Conservation (phyloP, 2,797 vertebrate genomes). For the Poecile montanus region DNA sequence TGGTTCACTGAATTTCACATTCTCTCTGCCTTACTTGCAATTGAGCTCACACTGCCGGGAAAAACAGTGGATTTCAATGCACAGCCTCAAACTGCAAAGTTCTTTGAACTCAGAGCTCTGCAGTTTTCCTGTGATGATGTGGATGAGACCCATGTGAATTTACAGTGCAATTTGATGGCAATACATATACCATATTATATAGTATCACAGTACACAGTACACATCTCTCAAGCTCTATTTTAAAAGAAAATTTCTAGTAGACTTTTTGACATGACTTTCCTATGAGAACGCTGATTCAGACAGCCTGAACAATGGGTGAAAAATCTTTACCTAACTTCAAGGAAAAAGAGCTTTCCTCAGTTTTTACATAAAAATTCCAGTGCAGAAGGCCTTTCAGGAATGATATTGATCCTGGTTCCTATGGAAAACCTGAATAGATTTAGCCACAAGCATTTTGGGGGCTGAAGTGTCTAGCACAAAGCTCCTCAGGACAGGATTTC, state of each 20-base stretch:
- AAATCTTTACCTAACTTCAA: neutral
- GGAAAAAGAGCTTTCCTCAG: neutral
- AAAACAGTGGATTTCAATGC: neutral
- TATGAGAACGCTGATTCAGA: neutral
- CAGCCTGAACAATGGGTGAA: neutral
- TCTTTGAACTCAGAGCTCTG: neutral
- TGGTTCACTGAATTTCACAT: slow-evolving; percentile 18
- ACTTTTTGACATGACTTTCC: neutral
- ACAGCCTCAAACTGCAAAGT: neutral
- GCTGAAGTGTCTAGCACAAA: neutral
- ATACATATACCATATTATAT: neutral
- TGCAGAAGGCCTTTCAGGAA: neutral
- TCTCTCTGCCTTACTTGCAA: neutral
- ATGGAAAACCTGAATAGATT: neutral
- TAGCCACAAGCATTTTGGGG: neutral
- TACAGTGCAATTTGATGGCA: neutral
- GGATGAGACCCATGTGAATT: neutral
- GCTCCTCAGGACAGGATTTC: neutral
- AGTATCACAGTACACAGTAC: neutral
- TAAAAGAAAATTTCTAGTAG: neutral
- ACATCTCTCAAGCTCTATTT: neutral
- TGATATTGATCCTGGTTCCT: neutral
- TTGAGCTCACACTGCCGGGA: neutral
- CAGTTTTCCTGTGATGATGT: neutral
- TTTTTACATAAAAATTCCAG: neutral